These are phyloP conservation scores for Zelleria hepariella DNA, from an alignment of 2,888 invertebrate genomes.

Conservation along the genomic window DNA sequence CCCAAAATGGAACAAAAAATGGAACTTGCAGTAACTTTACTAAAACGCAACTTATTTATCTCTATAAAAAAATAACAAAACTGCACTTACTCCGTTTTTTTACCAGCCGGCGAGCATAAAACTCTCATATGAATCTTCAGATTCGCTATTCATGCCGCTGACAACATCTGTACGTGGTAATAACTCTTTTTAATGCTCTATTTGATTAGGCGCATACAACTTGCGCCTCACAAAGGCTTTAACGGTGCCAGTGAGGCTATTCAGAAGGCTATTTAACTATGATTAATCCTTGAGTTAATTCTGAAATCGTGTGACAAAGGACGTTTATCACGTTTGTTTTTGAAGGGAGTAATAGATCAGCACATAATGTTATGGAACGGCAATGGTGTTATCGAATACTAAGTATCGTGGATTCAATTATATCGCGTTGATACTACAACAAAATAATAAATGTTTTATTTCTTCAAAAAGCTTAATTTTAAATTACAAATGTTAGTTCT, in stretches of 20 bases:
- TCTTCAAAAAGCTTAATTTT: too few relatives aligned
- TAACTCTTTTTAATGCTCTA: slow-evolving; percentile 66
- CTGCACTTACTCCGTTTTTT: not conserved
- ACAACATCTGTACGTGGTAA: slow-evolving; percentile 60
- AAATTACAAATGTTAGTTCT: too few relatives aligned
- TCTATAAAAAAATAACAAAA: not conserved
- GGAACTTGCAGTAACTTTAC: too few relatives aligned
- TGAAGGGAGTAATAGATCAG: too few relatives aligned
- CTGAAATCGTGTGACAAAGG: slow-evolving; percentile 48
- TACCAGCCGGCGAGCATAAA: slow-evolving; percentile 9
- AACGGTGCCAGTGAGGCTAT: slow-evolving; percentile 52
- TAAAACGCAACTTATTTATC: too few relatives aligned
- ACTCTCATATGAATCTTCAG: slow-evolving; percentile 34
- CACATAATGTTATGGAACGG: too few relatives aligned
- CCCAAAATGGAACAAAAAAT: too few relatives aligned
- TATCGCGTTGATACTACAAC: too few relatives aligned
- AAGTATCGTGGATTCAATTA: too few relatives aligned
- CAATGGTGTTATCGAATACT: too few relatives aligned
- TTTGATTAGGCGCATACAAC: slow-evolving; percentile 51
- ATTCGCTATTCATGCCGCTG: slow-evolving; percentile 55
- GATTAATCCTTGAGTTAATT: slow-evolving; percentile 62
- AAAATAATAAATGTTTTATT: too few relatives aligned
- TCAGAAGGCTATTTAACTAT: slow-evolving; percentile 59
- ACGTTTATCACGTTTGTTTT: slow-evolving; percentile 7
- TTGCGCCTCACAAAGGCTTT: slow-evolving; percentile 41